Percentiles rank a stretch among this genome's conserved stretches.
Conservation (phyloP, 2,797 vertebrate genomes). For the Enteromius paludinosus region DNA sequence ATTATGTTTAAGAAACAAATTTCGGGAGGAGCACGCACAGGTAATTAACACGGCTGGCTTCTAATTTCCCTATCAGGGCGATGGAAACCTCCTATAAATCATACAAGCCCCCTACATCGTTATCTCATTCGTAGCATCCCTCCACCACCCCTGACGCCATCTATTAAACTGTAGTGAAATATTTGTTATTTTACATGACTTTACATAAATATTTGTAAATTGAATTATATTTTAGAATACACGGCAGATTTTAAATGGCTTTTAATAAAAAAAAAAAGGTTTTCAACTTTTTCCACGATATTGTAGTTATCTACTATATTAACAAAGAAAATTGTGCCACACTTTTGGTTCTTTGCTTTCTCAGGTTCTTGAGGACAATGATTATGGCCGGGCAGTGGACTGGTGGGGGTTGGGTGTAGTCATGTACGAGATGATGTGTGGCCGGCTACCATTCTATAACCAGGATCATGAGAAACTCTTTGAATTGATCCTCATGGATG, state of each 20-base stretch:
- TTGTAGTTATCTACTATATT: neutral
- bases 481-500: conserved; percentile 88
- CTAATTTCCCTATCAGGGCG: too few species aligned
- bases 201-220: neutral
- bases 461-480: conserved; percentile 89
- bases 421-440: conserved; percentile 91
- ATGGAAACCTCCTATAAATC: too few species aligned
- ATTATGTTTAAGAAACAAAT: too few species aligned
- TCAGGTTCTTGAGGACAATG: conserved; percentile 44
- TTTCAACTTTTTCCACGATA: neutral
- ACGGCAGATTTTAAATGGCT: neutral
- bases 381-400: conserved; percentile 80
- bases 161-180: neutral
- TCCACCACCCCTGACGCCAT: too few species aligned
- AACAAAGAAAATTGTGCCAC: neutral
- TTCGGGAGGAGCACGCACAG: too few species aligned
- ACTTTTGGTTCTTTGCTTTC: neutral
- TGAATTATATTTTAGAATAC: too few species aligned
- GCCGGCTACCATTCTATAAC: conserved; percentile 88
- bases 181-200: neutral
- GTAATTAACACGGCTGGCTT: too few species aligned
- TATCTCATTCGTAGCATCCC: too few species aligned
- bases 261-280: neutral
- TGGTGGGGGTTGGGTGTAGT: conserved; percentile 90
- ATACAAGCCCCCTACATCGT: too few species aligned